Conservation (phyloP, 2,113 vertebrate species). For the Sebastes schlegelii region DNA sequence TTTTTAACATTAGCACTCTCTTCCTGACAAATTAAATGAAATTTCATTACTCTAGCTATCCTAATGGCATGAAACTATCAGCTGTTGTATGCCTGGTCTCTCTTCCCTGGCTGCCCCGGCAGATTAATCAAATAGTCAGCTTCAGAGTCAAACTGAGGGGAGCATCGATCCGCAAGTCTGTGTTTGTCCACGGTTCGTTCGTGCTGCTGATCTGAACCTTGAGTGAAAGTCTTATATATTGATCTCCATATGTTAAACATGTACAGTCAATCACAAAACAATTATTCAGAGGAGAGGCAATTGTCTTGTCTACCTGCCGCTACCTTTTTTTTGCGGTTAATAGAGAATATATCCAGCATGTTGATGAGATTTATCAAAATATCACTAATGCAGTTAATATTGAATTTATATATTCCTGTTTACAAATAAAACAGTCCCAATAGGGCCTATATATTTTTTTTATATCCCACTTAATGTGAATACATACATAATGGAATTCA, state of each 20-base stretch:
- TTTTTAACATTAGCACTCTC: slow-evolving; percentile 99
- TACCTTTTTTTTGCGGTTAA: slow-evolving; percentile 5
- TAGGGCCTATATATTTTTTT: neutral
- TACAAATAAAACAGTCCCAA: neutral
- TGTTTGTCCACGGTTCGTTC: slow-evolving; percentile 75
- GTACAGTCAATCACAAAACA: slow-evolving; percentile 76
- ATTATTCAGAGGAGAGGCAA: slow-evolving; percentile 72
- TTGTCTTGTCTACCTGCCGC: slow-evolving; percentile 30
- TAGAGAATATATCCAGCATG: slow-evolving; percentile 17
- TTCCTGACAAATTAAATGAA: slow-evolving; percentile 99
- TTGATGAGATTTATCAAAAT: slow-evolving; percentile 8
- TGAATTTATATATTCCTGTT: slow-evolving; percentile 3
- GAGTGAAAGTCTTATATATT: slow-evolving; percentile 80
- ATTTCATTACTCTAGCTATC: slow-evolving; percentile 98
- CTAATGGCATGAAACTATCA: slow-evolving; percentile 96
- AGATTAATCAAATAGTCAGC: slow-evolving; percentile 88
- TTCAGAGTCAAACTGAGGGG: slow-evolving; percentile 82
- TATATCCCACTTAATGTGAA: slow-evolving; percentile 20
- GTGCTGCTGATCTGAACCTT: slow-evolving; percentile 72
- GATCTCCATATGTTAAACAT: slow-evolving; percentile 82
- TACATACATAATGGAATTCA: slow-evolving; percentile 28
- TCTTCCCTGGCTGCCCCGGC: slow-evolving; percentile 80
- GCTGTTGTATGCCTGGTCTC: slow-evolving; percentile 87
- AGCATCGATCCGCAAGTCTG: slow-evolving; percentile 83
- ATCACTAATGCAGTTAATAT: slow-evolving; percentile 15